These are phyloP conservation scores for Chloropsis hardwickii DNA, from an alignment of 2,113 vertebrate genomes.

Conservation along the genomic window DNA sequence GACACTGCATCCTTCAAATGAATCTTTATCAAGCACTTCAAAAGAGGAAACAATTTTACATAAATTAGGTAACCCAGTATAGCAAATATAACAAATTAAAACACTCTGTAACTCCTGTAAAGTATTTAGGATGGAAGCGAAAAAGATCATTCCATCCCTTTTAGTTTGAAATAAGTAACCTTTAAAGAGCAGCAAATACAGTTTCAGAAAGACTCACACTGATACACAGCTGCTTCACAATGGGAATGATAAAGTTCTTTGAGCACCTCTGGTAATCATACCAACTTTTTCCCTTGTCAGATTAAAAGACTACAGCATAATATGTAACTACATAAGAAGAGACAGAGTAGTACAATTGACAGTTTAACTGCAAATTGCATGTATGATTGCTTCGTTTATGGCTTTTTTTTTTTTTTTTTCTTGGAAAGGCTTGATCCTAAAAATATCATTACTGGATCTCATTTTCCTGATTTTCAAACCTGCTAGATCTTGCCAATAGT, in stretches of 20 bases:
- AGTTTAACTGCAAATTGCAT: not conserved
- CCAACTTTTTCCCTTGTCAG: not conserved
- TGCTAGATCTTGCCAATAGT: slow-evolving; percentile 1
- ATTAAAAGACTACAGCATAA: not conserved
- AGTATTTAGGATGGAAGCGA: not conserved
- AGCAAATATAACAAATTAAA: not conserved
- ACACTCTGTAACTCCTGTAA: not conserved
- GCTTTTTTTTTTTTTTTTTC: not conserved
- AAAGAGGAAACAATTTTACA: not conserved
- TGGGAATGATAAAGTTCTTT: not conserved
- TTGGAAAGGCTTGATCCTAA: not conserved
- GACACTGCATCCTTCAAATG: not conserved
- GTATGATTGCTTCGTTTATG: not conserved
- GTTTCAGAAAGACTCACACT: not conserved
- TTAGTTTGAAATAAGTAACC: not conserved
- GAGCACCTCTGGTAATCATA: not conserved
- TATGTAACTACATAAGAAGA: not conserved
- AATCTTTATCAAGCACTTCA: not conserved
- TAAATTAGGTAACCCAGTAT: not conserved
- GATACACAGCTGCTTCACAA: not conserved
- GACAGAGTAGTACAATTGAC: not conserved
- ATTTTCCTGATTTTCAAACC: not conserved
- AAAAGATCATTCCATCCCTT: not conserved
- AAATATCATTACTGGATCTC: not conserved
- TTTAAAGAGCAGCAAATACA: slow-evolving; percentile 26